phyloP scores from a whole-genome alignment of 2,888 invertebrate genomes.

The Mylabris sibirica region DNA sequence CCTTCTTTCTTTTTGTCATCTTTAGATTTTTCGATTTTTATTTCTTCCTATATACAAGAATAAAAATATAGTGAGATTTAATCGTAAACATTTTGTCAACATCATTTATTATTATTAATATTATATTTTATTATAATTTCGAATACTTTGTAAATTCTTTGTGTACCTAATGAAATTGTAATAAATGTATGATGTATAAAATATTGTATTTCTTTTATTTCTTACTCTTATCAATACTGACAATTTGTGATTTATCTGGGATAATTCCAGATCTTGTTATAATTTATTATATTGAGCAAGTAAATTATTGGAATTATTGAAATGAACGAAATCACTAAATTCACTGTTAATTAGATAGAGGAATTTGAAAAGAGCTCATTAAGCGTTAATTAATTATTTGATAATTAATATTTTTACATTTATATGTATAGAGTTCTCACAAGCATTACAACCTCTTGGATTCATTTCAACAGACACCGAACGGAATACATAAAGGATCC shows the following conservation, averaged over 20 bases:
- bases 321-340: too few species aligned
- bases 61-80: conserved; percentile 27
- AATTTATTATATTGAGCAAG: too few species aligned
- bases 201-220: conserved; percentile 15
- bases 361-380: not conserved
- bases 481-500: not conserved
- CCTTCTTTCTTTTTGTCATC: not conserved
- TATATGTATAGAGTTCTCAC: too few species aligned
- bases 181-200: conserved; percentile 54
- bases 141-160: conserved; percentile 59
- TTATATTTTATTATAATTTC: not conserved
- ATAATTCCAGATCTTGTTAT: not conserved
- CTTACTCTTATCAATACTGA: not conserved
- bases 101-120: conserved; percentile 17
- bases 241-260: not conserved
- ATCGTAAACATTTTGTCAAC: conserved; percentile 28
- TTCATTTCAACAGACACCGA: not conserved
- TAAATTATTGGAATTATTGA: too few species aligned
- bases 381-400: too few species aligned
- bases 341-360: not conserved
- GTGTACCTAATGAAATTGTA: conserved; percentile 57
- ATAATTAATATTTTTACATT: not conserved
- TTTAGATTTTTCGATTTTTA: not conserved
- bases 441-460: not conserved
- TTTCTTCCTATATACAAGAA: not conserved